Base-by-base conservation (phyloP, 1,140 invertebrate species). In the Ceratosolen fusciceps region DNA sequence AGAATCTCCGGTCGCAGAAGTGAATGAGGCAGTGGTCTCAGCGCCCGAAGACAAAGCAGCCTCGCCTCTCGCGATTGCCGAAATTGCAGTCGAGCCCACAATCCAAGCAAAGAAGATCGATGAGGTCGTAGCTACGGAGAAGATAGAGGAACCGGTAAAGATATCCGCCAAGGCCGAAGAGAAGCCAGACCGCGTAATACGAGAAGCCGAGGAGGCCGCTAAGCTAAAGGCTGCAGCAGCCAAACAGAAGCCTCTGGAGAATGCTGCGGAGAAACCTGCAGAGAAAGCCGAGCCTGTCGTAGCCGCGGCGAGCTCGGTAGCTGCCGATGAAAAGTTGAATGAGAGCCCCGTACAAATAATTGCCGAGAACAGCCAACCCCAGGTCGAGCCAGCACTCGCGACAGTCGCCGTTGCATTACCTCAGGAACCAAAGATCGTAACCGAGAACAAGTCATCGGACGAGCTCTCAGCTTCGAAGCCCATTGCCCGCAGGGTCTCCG, bases 121-220 rank as follows among this genome's bases (percentile, higher is more conserved):
- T n/a, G 67, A 76, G 12, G 52, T 43, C 0, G n/a, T 72, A 10
- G 56, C n/a, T 5, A 52, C 58, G 0, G 74, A 80, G 29, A 77
- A 75, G 14, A 24, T 49, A 5, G 60, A 77, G 16, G 58, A 83
- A 43, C 62, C 34, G 21, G 72, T 37, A 16, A 81, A 83, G 39
- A 72, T 77, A 58, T 16, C 26, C 4, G 71, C 77, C 16, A 85
- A 85, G 43, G 26, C 81, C 49, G 85, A 87, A 9, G 85, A 87
- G 37, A 88, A 87, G 10, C 87, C 85, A 3, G 87, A 88, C 26
- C 87, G 87, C 21, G 88, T 88, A 16, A 88, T 86, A 0, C 88
- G 87, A 0, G 86, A 88, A 16, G 84, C 88, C 26, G 88, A 88
- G 26, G 86, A 87, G 72, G 83, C 84, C 14, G 83, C 80, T 29